Base-by-base conservation (phyloP, 2,888 invertebrate species). In the Bombyx huttoni region DNA sequence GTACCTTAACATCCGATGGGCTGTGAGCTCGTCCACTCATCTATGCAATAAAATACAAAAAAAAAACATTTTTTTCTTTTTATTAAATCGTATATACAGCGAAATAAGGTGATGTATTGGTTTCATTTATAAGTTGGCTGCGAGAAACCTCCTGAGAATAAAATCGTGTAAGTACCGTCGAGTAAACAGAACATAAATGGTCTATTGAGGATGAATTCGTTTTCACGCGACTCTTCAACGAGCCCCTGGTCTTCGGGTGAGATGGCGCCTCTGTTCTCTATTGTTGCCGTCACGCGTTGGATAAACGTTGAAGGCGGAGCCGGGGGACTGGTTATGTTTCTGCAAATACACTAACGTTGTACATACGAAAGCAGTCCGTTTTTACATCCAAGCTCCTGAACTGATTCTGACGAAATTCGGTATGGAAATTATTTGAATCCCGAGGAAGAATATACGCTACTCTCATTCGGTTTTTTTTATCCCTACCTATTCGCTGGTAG, bases 271-370 rank as follows among this genome's bases (percentile, higher is more conserved):
- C 51, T 34, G 9, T 56, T 58, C 48, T 60, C 52, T 0, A 67
- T 10, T 0, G 55, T 55, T 0, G 64, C 33, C 0, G 64, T 60
- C 0, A 57, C 60, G 1, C 62, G 58, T 3, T 68, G 65, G 1
- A 63, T 13, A 50, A 56, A 62, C 13, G 57, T 58, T 45, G 59
- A 59, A 0, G 65, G 66, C 5, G 58, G 6, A 0, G 62, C 62
- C 8, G 65, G 50, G 0, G 69, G 69, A 1, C 58, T 13, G 1
- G 68, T 68, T 49, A 63, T 56, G 52, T 56, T 54, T 35, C 63
- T 63, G 59, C 6, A 24, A 24, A 24, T 24, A 24, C 24, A 24
- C 24, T 24, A 24, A 1, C 24, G 24, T 24, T 24, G 24, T 24
- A 24, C 24, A 24, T 24, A 5, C 24, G 24, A 24, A 24, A 24